Conservation (phyloP, 2,888 invertebrate species). For the Limnephilus marmoratus region DNA sequence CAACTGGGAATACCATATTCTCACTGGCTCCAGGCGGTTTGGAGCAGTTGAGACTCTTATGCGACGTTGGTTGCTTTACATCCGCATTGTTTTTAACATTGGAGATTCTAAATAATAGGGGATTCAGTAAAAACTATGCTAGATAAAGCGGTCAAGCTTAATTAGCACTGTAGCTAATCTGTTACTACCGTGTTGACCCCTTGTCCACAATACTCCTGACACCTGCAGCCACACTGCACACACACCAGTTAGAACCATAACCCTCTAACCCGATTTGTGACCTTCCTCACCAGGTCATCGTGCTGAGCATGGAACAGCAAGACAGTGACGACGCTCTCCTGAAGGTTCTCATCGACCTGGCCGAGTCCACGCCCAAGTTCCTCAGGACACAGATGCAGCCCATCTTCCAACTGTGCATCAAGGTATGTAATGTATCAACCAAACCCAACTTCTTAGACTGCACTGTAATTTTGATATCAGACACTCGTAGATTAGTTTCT, state of each 20-base stretch:
- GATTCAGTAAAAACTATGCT: slow-evolving; percentile 16
- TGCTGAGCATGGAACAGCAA: slow-evolving; percentile 88
- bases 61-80: background rate
- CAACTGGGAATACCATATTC: no score
- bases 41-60: no score
- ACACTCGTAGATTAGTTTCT: no score
- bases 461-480: no score
- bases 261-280: background rate
- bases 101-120: slow-evolving; percentile 3
- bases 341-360: slow-evolving; percentile 95
- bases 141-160: slow-evolving; percentile 40
- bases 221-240: no score
- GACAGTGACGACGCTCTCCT: slow-evolving; percentile 91
- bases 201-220: slow-evolving; percentile 22
- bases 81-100: slow-evolving; percentile 57
- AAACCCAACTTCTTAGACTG: no score
- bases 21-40: no score
- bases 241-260: no score
- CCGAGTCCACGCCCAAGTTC: slow-evolving; percentile 95
- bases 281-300: slow-evolving; percentile 78
- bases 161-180: slow-evolving; percentile 48
- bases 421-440: slow-evolving; percentile 73
- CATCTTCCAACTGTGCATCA: slow-evolving; percentile 93
- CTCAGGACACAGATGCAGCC: slow-evolving; percentile 90
- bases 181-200: slow-evolving; percentile 45